Evolutionary conservation across 1,140 invertebrate species (phyloP).

Genomic region (Rhopalosiphum padi): DNA sequence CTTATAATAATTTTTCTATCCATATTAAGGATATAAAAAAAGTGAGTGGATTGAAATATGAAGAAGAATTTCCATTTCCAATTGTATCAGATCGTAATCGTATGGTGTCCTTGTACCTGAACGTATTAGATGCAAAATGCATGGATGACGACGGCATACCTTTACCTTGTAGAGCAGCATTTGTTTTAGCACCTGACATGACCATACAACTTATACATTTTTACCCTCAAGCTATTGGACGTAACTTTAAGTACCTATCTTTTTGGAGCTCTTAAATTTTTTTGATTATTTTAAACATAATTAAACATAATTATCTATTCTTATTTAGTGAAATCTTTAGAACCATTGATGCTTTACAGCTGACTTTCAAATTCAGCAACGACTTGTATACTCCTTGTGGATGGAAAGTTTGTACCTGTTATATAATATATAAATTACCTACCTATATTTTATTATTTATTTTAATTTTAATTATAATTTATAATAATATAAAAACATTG

Average conservation of each 20-base stretch:
- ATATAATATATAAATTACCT: neutral
- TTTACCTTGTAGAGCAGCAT: constrained; percentile 45
- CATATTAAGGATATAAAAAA: constrained; percentile 38
- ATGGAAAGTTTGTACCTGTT: constrained; percentile 26
- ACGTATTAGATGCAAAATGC: constrained; percentile 30
- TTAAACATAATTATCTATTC: neutral
- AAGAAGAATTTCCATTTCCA: constrained; percentile 45
- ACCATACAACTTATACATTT: constrained; percentile 46
- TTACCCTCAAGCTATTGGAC: constrained; percentile 46
- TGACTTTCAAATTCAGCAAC: constrained; percentile 4
- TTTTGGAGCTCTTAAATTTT: neutral
- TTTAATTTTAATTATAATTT: too few species aligned
- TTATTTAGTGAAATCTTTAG: constrained; percentile 40
- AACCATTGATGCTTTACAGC: constrained; percentile 29
- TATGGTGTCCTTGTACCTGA: constrained; percentile 33
- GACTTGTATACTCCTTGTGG: constrained; percentile 21
- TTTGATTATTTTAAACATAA: neutral
- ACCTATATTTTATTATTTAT: neutral
- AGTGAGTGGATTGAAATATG: constrained; percentile 18
- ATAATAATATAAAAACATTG: too few species aligned
- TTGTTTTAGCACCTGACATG: constrained; percentile 43
- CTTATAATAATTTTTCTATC: neutral
- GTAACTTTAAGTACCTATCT: constrained; percentile 21
- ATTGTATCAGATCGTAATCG: constrained; percentile 51
- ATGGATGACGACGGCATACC: constrained; percentile 33